Evolutionary conservation across 2,888 invertebrate species (phyloP).

Genomic region (Anorthoa munda): DNA sequence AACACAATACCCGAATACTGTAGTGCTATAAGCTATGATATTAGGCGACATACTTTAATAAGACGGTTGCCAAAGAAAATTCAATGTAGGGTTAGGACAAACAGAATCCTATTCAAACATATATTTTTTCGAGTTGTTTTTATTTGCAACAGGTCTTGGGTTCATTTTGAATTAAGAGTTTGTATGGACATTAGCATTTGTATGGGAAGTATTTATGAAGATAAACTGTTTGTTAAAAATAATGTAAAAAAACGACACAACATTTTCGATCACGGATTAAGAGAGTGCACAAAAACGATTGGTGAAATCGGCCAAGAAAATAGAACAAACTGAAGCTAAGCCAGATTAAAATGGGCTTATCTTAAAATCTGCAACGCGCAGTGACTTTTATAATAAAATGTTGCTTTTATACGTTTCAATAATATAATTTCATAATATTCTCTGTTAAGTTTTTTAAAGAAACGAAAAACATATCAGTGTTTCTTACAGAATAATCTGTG

Average conservation of each 20-base stretch:
- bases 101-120: conserved; percentile 56
- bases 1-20: conserved; percentile 33
- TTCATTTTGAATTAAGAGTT: conserved; percentile 48
- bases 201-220: conserved; percentile 13
- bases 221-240: conserved; percentile 8
- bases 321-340: conserved; percentile 28
- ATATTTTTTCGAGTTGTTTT: conserved; percentile 54
- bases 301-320: conserved; percentile 23
- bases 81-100: conserved; percentile 41
- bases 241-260: neutral
- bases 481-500: conserved; percentile 33
- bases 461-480: conserved; percentile 14
- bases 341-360: conserved; percentile 28
- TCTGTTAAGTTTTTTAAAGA: neutral
- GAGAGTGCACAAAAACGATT: conserved; percentile 20
- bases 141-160: conserved; percentile 54
- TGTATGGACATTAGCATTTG: conserved; percentile 26
- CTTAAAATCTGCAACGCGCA: conserved; percentile 30
- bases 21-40: conserved; percentile 34
- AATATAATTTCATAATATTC: neutral
- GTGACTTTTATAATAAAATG: neutral
- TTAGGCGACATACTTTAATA: conserved; percentile 47
- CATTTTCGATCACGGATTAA: neutral
- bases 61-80: conserved; percentile 39
- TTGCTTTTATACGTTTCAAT: conserved; percentile 7